These are phyloP conservation scores for Folsomia candida DNA, from an alignment of 2,888 invertebrate species.

Conservation along the genomic window DNA sequence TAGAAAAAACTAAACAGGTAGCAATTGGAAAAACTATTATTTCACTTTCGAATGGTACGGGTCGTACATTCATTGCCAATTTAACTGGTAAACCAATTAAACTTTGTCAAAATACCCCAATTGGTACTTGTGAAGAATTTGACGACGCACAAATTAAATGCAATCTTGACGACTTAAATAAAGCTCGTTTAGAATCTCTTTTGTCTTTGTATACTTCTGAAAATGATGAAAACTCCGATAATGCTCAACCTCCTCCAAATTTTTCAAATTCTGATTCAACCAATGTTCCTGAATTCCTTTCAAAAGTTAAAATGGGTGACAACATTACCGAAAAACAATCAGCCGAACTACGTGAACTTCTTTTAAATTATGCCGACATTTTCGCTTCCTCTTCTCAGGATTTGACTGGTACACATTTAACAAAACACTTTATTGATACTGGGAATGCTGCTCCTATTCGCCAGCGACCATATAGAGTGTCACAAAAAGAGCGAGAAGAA, in stretches of 20 bases:
- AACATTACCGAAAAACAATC: background rate
- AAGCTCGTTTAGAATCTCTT: background rate
- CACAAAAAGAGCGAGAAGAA: constrained; percentile 9
- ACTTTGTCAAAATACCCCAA: background rate
- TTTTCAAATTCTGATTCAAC: background rate
- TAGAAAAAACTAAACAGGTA: too few species aligned
- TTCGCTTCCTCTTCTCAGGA: background rate
- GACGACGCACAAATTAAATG: background rate
- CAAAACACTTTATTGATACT: constrained; percentile 22
- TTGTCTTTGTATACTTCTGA: background rate
- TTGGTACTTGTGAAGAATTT: background rate
- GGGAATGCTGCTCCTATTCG: constrained; percentile 14
- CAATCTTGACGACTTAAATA: background rate
- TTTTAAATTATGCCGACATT: background rate
- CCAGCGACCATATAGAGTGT: constrained; percentile 7
- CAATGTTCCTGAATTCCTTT: background rate
- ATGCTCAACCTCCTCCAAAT: background rate
- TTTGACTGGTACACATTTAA: constrained; percentile 1
- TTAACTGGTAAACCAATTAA: background rate
- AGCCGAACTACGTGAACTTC: background rate
- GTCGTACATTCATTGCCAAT: background rate
- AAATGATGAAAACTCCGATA: too few species aligned
- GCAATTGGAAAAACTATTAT: too few species aligned
- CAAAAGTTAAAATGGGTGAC: background rate
- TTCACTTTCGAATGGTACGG: too few species aligned